Evolutionary conservation across 35 echinoderm and acorn worm species (phyloP).

Genomic region (Heliocidaris erythrogramma): DNA sequence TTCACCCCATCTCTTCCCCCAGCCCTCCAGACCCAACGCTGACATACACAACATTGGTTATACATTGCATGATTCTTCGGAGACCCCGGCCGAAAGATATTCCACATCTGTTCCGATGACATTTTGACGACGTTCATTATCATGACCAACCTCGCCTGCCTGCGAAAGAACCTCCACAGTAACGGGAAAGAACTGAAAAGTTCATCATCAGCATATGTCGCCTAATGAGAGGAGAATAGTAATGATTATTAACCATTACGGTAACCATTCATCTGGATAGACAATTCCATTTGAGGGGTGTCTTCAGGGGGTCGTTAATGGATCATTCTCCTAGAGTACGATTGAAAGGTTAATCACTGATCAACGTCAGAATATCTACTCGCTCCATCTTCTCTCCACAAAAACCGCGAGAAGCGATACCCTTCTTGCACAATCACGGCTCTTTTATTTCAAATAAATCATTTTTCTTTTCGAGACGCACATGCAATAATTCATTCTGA

Average conservation of each 20-base stretch:
- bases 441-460: slow-evolving; percentile 32
- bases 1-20: background rate
- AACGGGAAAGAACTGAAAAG: background rate
- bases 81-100: slow-evolving; percentile 15
- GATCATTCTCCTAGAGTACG: background rate
- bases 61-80: background rate
- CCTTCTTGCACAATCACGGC: slow-evolving; percentile 26
- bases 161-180: background rate
- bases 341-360: slow-evolving; percentile 34
- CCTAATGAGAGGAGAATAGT: slow-evolving; percentile 39
- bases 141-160: background rate
- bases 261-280: slow-evolving; percentile 22
- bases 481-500: slow-evolving; percentile 20
- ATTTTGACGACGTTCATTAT: slow-evolving; percentile 22
- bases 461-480: background rate
- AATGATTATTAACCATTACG: slow-evolving; percentile 18
- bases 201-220: slow-evolving; percentile 34
- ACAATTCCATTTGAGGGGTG: slow-evolving; percentile 6
- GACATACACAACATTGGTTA: background rate
- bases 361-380: background rate
- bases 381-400: background rate
- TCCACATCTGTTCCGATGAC: slow-evolving; percentile 36
- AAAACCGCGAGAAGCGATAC: slow-evolving; percentile 4
- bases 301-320: slow-evolving; percentile 35
- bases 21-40: background rate